A percentile compares a stretch with the other conserved stretches of the same genome.
These are phyloP conservation scores for Heterodera schachtii DNA, from an alignment of 1,140 invertebrate genomes.

Conservation along the genomic window DNA sequence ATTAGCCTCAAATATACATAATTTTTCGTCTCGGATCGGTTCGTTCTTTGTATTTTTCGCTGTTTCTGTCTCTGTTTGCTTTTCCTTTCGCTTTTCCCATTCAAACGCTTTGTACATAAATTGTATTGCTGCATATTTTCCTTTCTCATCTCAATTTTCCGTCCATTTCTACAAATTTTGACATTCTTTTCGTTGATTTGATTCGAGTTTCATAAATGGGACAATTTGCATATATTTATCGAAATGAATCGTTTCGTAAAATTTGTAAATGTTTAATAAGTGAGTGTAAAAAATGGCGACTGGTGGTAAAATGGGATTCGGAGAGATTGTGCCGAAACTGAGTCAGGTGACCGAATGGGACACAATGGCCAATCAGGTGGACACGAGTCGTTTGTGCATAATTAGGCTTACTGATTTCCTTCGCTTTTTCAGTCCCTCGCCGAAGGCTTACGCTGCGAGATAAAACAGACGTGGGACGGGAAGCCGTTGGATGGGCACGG, in stretches of 20 bases:
- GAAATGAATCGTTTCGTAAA: not conserved
- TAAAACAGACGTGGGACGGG: slow-evolving; percentile 61
- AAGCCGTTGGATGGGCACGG: slow-evolving; percentile 54
- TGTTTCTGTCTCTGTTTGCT: not conserved
- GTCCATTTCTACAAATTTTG: not conserved
- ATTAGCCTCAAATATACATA: too few relatives aligned
- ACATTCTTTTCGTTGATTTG: not conserved
- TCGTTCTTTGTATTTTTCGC: too few relatives aligned
- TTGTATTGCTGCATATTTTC: slow-evolving; percentile 21
- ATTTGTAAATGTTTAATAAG: not conserved
- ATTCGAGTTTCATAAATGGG: not conserved
- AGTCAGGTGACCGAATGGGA: slow-evolving; percentile 40
- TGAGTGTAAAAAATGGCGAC: slow-evolving; percentile 11
- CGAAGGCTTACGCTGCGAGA: slow-evolving; percentile 50
- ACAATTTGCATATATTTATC: too few relatives aligned
- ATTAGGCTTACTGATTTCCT: not conserved
- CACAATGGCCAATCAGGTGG: slow-evolving; percentile 31
- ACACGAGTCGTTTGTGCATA: slow-evolving; percentile 1
- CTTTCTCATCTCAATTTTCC: not conserved
- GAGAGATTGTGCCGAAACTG: slow-evolving; percentile 25
- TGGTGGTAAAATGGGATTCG: slow-evolving; percentile 23
- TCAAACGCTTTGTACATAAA: not conserved
- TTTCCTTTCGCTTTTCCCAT: not conserved
- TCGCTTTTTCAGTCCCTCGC: slow-evolving; percentile 44
- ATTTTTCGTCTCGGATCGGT: too few relatives aligned